Evolutionary conservation across 2,797 vertebrate genomes (phyloP), one percentile per base, ranked within the genome.

Genomic region (Percopsis omiscomaycus): DNA sequence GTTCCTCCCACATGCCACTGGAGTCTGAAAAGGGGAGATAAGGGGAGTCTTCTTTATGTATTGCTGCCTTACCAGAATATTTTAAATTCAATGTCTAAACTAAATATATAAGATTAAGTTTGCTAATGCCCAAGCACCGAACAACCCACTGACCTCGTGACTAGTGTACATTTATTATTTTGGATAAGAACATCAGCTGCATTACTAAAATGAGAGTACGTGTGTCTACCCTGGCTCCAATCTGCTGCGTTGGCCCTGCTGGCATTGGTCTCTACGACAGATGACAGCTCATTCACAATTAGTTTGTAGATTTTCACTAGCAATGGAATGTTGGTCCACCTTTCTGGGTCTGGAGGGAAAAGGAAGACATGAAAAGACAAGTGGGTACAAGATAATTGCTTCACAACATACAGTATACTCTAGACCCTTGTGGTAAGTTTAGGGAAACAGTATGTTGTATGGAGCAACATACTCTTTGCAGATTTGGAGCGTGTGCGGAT

Each of bases 251-350:
- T 88, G 10, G 94, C 89, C 63, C 96, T 91, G 54, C 96, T 95
- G 14, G 95, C 85, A 6, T 96, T 99, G 30, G 95, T 94, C 87
- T 99, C 98, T 89, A 98, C 94, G 0, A 96, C 95, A 0, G 93
- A 98, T 3, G 97, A 97, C 46, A 99, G 93, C 80, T 99, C 98
- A 22, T 98, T 98, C 80, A 99, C 95, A 70, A 99, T 96, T 75
- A 99, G 83, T 82, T 99, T 99, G 69, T 97, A 95, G 80, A 99
- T 94, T 90, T 99, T 99, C 77, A 99, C 94, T 69, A 99, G 90
- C 79, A 99, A 88, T 74, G 98, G 98, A 92, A 99, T 95, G 91
- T 96, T 96, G 69, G 98, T 99, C 97, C 97, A 99, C 57, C 95
- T 93, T 79, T 97, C 96, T 16, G 98, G 97, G 72, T 98, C 98